Percentiles rank a stretch among this genome's conserved stretches.
phyloP scores from a whole-genome alignment of 2,797 vertebrate species.

The Synanceia verrucosa region DNA sequence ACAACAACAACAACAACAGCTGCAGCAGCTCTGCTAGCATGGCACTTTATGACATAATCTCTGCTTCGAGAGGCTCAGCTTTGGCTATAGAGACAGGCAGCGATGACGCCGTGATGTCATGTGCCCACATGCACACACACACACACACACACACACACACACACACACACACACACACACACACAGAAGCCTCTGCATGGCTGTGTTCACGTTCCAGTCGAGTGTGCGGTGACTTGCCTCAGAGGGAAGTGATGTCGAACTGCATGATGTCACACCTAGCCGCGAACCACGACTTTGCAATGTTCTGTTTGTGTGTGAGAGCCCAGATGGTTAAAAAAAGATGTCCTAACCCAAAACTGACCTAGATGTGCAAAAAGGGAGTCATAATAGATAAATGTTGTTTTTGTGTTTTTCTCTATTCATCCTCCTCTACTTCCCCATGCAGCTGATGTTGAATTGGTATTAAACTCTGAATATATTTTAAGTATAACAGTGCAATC shows the following conservation, averaged over 20 bases:
- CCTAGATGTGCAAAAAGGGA: slow-evolving; percentile 53
- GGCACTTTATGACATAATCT: slow-evolving; percentile 73
- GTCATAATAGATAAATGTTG: slow-evolving; percentile 10
- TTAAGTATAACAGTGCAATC: neutral
- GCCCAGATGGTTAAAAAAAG: slow-evolving; percentile 49
- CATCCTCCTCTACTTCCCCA: neutral
- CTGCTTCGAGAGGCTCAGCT: slow-evolving; percentile 67
- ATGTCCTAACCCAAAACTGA: slow-evolving; percentile 30
- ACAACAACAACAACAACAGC: slow-evolving; percentile 25
- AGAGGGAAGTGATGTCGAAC: slow-evolving; percentile 78
- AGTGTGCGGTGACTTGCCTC: slow-evolving; percentile 72
- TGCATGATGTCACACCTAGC: slow-evolving; percentile 70
- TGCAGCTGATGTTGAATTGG: neutral
- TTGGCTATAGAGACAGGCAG: slow-evolving; percentile 65
- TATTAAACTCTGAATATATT: neutral
- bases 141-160: slow-evolving; percentile 22
- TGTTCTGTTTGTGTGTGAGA: slow-evolving; percentile 48
- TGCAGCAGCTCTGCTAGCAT: slow-evolving; percentile 55
- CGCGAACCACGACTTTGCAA: slow-evolving; percentile 51
- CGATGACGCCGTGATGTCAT: slow-evolving; percentile 75
- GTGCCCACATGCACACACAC: slow-evolving; percentile 44
- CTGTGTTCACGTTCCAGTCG: slow-evolving; percentile 66
- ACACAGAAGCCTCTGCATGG: slow-evolving; percentile 30
- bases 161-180: slow-evolving; percentile 27
- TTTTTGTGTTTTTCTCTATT: neutral